These are phyloP conservation scores for Plecturocebus donacophilus DNA, from an alignment of 2,113 vertebrate genomes.

Conservation along the genomic window DNA sequence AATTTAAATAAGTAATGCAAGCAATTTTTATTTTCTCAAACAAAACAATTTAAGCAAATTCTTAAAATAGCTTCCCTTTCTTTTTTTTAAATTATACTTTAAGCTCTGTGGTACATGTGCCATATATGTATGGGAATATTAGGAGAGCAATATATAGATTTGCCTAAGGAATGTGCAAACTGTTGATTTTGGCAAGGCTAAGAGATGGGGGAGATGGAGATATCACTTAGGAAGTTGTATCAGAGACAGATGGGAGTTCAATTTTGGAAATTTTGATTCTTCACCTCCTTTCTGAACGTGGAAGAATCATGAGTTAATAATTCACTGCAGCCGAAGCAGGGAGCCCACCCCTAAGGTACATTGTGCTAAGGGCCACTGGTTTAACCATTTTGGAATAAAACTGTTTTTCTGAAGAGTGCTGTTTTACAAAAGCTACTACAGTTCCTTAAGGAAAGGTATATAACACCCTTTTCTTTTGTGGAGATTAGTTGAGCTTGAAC, in stretches of 20 bases:
- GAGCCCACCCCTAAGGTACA: accelerated
- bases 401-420: neutral
- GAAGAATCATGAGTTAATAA: neutral
- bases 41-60: conserved; percentile 41
- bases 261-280: neutral
- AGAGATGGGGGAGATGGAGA: too few relatives aligned
- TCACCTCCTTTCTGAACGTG: neutral
- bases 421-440: neutral
- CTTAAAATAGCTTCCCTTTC: neutral
- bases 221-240: accelerated
- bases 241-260: neutral
- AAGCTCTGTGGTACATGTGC: too few relatives aligned
- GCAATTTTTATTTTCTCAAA: conserved; percentile 45
- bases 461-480: neutral
- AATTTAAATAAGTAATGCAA: conserved; percentile 58
- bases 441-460: neutral
- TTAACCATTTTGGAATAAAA: neutral
- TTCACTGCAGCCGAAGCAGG: neutral
- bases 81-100: neutral
- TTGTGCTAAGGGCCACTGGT: accelerated
- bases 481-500: neutral
- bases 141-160: neutral
- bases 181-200: neutral
- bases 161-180: neutral
- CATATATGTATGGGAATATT: neutral